Base-by-base conservation (phyloP, 1,140 invertebrate genomes). In the Scylla paramamosain region DNA sequence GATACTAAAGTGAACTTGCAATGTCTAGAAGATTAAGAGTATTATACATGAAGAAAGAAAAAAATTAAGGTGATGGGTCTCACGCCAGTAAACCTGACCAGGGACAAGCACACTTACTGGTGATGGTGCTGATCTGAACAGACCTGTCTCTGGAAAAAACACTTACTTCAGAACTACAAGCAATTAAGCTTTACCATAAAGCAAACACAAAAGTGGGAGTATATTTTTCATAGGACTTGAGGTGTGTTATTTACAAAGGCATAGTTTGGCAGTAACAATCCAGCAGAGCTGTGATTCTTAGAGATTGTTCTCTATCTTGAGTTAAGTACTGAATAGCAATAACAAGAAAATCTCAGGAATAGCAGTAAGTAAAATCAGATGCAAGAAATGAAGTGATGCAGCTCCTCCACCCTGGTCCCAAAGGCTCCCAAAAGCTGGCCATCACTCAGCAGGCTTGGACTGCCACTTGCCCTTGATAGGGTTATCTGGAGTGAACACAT, bases 401-500 rank as follows among this genome's bases (percentile, higher is more conserved):
- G 52, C 20, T 59, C 52, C 10, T n/a, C 67, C 67, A n/a, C 67
- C 67, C 67, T 77, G 67, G 67, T 77, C 67, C 67, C 67, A 77
- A 59, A 93, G 39, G 39, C n/a, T 52, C 10, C 12, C 10, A 28
- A 45, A 32, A 32, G 45, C 4, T 29, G 52, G 92, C n/a, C 25
- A 88, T 86, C 45, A 93, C 77, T 93, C 92, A 59, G 32, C 45
- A 88, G 92, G 83, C 91, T 95, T 95, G 29, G 45, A 32, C 82
- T 93, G 88, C 95, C 95, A 95, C 86, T 95, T 95, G 12, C 95
- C 95, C 67, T 95, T 95, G 83, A 77, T 59, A 16, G 94, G 94
- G 84, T 95, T 95, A 39, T 95, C 86, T 12, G 94, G 94, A 28
- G 93, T 94, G 93, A 95, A 95, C 39, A 94, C 98, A 96, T 98